These are phyloP conservation scores for Burhinus bistriatus DNA, from an alignment of 2,113 vertebrate species.

Conservation along the genomic window DNA sequence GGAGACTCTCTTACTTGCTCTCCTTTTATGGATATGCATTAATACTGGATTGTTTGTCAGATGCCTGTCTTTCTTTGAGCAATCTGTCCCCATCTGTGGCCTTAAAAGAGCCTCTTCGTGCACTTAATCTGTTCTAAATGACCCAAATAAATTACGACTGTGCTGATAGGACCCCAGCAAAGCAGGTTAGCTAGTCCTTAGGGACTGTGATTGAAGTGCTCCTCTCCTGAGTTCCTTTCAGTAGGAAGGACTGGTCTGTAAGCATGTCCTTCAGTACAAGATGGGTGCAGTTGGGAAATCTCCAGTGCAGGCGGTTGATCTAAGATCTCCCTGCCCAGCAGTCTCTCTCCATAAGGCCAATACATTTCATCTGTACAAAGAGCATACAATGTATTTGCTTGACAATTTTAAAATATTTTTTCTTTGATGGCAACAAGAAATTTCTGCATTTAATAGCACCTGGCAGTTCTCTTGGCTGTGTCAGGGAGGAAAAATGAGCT, in stretches of 20 bases:
- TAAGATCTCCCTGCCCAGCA: neutral
- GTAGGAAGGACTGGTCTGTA: neutral
- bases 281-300: neutral
- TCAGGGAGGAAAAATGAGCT: neutral
- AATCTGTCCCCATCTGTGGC: constrained; percentile 8
- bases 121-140: constrained; percentile 7
- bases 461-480: neutral
- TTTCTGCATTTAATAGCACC: neutral
- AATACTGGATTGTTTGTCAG: neutral
- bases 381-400: neutral
- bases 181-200: neutral
- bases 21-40: neutral
- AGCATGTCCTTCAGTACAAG: neutral
- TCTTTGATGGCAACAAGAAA: neutral
- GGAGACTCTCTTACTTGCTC: neutral
- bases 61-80: neutral
- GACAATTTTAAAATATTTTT: neutral
- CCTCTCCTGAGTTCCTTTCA: neutral
- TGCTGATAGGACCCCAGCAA: neutral
- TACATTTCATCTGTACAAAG: neutral
- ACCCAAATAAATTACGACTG: neutral
- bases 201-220: neutral
- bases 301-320: neutral
- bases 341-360: neutral
- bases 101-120: neutral